Base-by-base conservation (phyloP, 35 echinoderm and acorn worm species). In the Eucidaris tribuloides region DNA sequence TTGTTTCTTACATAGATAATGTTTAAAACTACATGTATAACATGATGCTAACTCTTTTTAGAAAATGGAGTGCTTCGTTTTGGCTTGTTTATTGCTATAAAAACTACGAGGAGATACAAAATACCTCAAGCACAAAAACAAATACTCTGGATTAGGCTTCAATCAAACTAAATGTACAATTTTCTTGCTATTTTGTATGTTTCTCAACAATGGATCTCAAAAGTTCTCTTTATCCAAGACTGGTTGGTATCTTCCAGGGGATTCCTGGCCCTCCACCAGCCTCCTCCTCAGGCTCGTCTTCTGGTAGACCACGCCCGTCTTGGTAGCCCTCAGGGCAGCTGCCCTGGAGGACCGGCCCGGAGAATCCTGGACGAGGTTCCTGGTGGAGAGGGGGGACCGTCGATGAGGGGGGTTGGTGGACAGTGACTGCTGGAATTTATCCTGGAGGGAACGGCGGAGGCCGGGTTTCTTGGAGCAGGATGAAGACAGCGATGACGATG, bases 191-290 rank as follows among this genome's bases (percentile, higher is more conserved):
- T n/a, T n/a, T n/a, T n/a, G n/a, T n/a, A n/a, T n/a, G n/a, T n/a
- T n/a, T n/a, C n/a, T n/a, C n/a, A n/a, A n/a, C n/a, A n/a, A n/a
- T n/a, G n/a, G n/a, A n/a, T n/a, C n/a, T n/a, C n/a, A 89, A 46
- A 74, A 52, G 42, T 89, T 89, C 44, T 89, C 87, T 45, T 89
- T 89, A 36, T 89, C 87, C 30, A 82, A 18, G 25, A 89, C 74
- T 2, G 87, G 87, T 43, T 89, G 79, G 50, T 89, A 89, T 42
- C 80, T 89, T 2, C 87, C 87, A 32, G 87, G 63, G 25, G 33
- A 40, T 11, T 48, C 19, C 2, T 57, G 65, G 15, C 77, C 56
- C 29, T 36, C 49, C 15, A 62, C 28, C 55, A 65, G 39, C 23
- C 49, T 70, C 48, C 65, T 38, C 77, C 85, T 79, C 7, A 37